Evolutionary conservation across 2,113 vertebrate genomes (phyloP), one percentile per base, ranked within the genome.

Genomic region (Syrrhaptes paradoxus): DNA sequence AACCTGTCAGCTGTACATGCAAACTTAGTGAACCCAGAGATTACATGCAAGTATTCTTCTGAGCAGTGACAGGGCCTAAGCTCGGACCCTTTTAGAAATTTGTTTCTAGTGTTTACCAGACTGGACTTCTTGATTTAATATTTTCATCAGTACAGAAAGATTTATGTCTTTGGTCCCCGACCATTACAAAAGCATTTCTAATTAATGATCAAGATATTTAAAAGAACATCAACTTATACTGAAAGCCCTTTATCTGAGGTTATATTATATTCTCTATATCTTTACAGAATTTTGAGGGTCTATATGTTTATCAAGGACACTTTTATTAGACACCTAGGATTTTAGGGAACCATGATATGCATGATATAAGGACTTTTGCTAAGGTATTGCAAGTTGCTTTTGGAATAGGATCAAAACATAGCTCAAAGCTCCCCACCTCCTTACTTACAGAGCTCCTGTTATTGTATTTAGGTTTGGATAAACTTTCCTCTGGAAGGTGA

Each of bases 381-480:
- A 94, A 97, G 97, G 97, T 98, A 98, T 96, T 97, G 95, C 95
- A 92, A 97, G 98, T 98, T 98, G 96, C 97, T 98, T 94, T 99
- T 99, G 99, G 98, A 99, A 96, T 68, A 89, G 49, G 98, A 99
- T 99, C 98, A 99, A 98, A 98, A 98, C 96, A 86, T 74, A 86
- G 74, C 82, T 97, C 97, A 97, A 90, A 93, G 96, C 81, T 95
- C 96, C 95, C 98, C 98, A 98, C 96, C 95, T 89, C 97, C 96
- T 95, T 96, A 96, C 97, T 98, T 95, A 96, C 97, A 97, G 97
- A 80, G 88, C 98, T 97, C 97, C 97, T 98, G 98, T 98, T 99
- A 98, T 98, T 98, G 97, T 98, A 97, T 97, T 99, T 98, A 97
- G 98, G 95, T 98, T 98, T 98, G 98, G 98, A 99, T 98, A 98